These are phyloP conservation scores for Notospermus geniculatus DNA, from an alignment of 1,140 invertebrate genomes.

Conservation along the genomic window DNA sequence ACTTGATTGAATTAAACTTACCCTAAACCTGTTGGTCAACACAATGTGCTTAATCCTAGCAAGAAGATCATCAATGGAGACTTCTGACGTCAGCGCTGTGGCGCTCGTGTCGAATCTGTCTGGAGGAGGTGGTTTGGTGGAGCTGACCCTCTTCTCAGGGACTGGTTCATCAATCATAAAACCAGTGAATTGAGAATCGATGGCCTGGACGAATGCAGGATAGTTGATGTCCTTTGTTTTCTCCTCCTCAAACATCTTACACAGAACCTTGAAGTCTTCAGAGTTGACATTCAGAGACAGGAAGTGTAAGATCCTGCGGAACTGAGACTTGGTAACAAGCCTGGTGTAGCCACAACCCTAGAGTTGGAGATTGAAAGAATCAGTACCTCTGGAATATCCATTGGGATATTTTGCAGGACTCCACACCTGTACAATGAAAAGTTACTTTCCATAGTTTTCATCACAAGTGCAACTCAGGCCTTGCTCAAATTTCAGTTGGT, in stretches of 20 bases:
- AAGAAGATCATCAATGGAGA: slow-evolving; percentile 52
- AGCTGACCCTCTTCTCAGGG: slow-evolving; percentile 12
- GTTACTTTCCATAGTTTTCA: no score
- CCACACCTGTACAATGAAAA: no score
- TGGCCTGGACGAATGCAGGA: slow-evolving; percentile 54
- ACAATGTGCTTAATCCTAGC: slow-evolving; percentile 50
- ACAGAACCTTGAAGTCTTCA: slow-evolving; percentile 50
- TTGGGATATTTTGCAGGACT: no score
- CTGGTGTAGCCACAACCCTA: slow-evolving; percentile 53
- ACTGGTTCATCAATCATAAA: slow-evolving; percentile 1
- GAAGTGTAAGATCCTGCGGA: slow-evolving; percentile 53
- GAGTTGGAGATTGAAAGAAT: slow-evolving; percentile 16
- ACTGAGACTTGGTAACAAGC: slow-evolving; percentile 51
- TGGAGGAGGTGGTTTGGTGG: slow-evolving; percentile 29
- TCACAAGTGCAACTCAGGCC: no score
- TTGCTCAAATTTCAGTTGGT: no score
- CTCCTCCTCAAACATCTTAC: slow-evolving; percentile 52
- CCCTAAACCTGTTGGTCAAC: slow-evolving; percentile 49
- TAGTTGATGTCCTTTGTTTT: slow-evolving; percentile 55
- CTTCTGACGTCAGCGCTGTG: slow-evolving; percentile 16
- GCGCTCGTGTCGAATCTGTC: slow-evolving; percentile 30
- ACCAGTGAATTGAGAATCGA: slow-evolving; percentile 33
- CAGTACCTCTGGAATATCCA: no score
- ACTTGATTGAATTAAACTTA: slow-evolving; percentile 24
- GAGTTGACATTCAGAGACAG: slow-evolving; percentile 45